A percentile compares a stretch with the other conserved stretches of the same genome.
These are phyloP conservation scores for Machimus rusticus DNA, from an alignment of 2,888 invertebrate species.

Conservation along the genomic window DNA sequence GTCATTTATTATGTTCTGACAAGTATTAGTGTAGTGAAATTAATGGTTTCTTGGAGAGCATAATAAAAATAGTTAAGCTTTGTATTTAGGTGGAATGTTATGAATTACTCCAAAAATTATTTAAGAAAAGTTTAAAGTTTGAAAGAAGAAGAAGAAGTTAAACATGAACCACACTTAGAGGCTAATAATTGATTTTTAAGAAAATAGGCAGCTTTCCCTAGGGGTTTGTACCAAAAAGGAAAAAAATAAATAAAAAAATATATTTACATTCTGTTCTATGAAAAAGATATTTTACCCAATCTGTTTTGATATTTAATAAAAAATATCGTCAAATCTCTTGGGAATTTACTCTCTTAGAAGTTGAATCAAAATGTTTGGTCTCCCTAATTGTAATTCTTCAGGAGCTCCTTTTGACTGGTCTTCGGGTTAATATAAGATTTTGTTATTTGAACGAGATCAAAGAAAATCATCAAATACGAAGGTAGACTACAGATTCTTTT, in stretches of 20 bases:
- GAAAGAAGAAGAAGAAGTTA: neutral
- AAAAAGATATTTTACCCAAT: neutral
- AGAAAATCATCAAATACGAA: neutral
- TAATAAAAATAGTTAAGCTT: neutral
- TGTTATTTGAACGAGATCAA: neutral
- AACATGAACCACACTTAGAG: neutral
- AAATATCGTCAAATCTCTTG: neutral
- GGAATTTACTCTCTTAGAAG: neutral
- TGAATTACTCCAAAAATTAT: neutral
- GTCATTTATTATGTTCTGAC: neutral
- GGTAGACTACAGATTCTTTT: neutral
- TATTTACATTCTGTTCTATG: neutral
- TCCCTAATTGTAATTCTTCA: neutral
- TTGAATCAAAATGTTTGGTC: neutral
- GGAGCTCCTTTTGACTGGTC: neutral
- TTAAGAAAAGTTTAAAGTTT: neutral
- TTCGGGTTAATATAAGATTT: neutral
- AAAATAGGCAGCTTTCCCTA: neutral
- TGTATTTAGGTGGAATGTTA: neutral
- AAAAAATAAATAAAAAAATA: neutral
- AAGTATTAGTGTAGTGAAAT: neutral
- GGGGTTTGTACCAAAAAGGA: neutral
- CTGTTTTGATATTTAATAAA: neutral
- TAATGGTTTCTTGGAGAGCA: neutral
- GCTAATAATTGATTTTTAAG: neutral